Conservation (phyloP, 1,140 invertebrate species). For the Euglossa dilemma region DNA sequence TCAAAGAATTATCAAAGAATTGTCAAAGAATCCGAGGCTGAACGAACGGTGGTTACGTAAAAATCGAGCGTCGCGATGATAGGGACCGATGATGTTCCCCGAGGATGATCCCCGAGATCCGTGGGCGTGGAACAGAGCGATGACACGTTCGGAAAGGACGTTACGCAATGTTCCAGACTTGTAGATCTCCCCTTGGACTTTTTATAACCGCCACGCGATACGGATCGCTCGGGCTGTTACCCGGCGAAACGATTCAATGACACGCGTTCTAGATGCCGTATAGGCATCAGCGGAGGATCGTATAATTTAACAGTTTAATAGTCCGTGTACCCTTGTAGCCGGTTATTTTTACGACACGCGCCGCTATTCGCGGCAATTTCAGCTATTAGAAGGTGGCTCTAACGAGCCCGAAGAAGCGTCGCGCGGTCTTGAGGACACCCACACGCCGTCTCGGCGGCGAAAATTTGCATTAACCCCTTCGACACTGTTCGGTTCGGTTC, state of each 20-base stretch:
- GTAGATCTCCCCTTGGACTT: background rate
- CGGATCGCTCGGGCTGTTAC: background rate
- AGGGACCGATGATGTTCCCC: background rate
- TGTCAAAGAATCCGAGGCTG: no score
- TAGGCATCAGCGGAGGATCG: background rate
- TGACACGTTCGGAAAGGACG: background rate
- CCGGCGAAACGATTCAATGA: background rate
- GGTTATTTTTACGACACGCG: conserved; percentile 18
- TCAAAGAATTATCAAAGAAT: no score
- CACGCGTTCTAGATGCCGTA: background rate
- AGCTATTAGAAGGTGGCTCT: background rate
- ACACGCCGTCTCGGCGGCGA: no score
- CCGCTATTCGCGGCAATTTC: background rate
- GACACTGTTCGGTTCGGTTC: no score
- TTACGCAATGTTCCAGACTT: conserved; percentile 4
- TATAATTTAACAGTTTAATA: conserved; percentile 20
- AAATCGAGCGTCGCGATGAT: conserved; percentile 5
- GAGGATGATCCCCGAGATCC: background rate
- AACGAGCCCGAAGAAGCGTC: background rate
- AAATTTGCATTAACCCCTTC: no score
- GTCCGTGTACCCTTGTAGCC: background rate
- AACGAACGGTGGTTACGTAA: conserved; percentile 17
- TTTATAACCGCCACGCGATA: conserved; percentile 11
- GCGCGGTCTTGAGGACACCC: background rate
- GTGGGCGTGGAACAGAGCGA: conserved; percentile 2